Evolutionary conservation across 1,140 invertebrate genomes (phyloP).

Genomic region (Mizuhopecten yessoensis): DNA sequence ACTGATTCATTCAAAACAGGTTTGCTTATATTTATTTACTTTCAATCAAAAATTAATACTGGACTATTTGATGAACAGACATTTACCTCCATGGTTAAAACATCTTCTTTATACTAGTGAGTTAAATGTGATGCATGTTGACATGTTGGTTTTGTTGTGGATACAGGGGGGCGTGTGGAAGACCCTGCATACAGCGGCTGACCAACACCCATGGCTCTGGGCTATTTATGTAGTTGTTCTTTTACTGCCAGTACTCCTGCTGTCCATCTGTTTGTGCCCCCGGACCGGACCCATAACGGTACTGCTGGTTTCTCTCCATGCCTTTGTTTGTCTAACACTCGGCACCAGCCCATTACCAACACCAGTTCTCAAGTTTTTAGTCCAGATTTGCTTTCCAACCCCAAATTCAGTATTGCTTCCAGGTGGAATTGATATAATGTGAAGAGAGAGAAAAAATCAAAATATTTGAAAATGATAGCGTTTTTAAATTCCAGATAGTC

Average conservation of each 20-base stretch:
- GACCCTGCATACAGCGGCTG: slow-evolving; percentile 86
- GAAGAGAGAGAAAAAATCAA: too few relatives aligned
- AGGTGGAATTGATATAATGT: too few relatives aligned
- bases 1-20: not conserved
- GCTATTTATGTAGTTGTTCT: slow-evolving; percentile 91
- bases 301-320: not conserved
- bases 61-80: not conserved
- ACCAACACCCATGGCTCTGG: slow-evolving; percentile 95
- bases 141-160: slow-evolving; percentile 60
- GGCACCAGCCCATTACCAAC: too few relatives aligned
- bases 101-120: not conserved
- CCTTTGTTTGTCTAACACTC: not conserved
- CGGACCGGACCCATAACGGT: slow-evolving; percentile 76
- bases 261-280: slow-evolving; percentile 86
- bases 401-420: too few relatives aligned
- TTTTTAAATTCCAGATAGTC: too few relatives aligned
- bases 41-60: too few relatives aligned
- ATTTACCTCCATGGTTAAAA: not conserved
- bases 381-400: too few relatives aligned
- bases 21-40: too few relatives aligned
- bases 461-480: too few relatives aligned
- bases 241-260: slow-evolving; percentile 90
- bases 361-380: too few relatives aligned
- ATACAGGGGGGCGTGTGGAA: slow-evolving; percentile 65
- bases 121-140: slow-evolving; percentile 50